Evolutionary conservation across 2,113 vertebrate genomes (phyloP).

Genomic region (Dendrocopos noguchii): DNA sequence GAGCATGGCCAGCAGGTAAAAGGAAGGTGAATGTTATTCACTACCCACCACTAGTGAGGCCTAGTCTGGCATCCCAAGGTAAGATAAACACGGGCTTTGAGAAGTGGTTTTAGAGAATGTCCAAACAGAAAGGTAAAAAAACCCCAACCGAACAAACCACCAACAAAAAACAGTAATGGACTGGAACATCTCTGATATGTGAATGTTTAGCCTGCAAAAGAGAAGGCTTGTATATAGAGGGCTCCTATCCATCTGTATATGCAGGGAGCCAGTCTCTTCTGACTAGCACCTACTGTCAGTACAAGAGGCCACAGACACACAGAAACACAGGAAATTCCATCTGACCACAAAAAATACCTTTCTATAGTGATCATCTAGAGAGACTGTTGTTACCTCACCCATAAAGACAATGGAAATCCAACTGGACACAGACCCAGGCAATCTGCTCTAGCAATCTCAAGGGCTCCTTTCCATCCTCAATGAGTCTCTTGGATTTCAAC

Average conservation of each 20-base stretch:
- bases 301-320: background rate
- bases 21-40: rapidly evolving
- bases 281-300: background rate
- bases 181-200: background rate
- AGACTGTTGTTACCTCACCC: background rate
- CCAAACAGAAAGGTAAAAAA: background rate
- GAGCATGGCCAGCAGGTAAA: rapidly evolving
- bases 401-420: background rate
- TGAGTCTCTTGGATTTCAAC: background rate
- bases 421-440: background rate
- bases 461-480: background rate
- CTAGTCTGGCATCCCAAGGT: background rate
- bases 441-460: background rate
- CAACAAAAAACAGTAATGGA: background rate
- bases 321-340: background rate
- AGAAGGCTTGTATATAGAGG: background rate
- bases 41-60: background rate
- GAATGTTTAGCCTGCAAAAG: background rate
- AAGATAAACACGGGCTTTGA: background rate
- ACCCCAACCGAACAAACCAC: too few relatives aligned
- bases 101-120: background rate
- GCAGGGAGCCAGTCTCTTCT: background rate
- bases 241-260: background rate
- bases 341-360: background rate
- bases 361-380: background rate